These are phyloP conservation scores for Acanthochromis polyacanthus DNA, from an alignment of 2,113 vertebrate species.

Conservation along the genomic window DNA sequence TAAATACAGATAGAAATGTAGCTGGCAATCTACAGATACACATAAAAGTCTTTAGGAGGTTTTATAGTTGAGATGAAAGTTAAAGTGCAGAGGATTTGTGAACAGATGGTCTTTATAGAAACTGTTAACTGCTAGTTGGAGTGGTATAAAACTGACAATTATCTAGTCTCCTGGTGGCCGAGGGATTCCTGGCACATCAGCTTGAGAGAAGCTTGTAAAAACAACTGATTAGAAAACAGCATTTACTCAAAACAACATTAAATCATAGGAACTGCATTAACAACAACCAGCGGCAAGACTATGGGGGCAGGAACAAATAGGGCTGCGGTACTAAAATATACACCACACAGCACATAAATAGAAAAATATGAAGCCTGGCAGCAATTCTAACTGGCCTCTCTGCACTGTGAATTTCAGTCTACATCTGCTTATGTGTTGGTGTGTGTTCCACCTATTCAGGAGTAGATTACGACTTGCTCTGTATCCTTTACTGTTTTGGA, in stretches of 20 bases:
- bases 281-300: neutral
- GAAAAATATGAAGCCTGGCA: no score
- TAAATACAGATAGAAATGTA: neutral
- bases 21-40: neutral
- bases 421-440: no score
- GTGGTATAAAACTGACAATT: neutral
- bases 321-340: neutral
- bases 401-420: no score
- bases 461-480: neutral
- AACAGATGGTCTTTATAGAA: slow-evolving; percentile 11
- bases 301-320: neutral
- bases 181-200: neutral
- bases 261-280: neutral
- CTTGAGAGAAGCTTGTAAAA: neutral
- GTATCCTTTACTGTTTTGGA: neutral
- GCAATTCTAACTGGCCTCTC: no score
- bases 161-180: neutral
- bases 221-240: slow-evolving; percentile 1
- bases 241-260: neutral
- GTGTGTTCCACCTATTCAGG: no score
- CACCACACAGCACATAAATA: neutral
- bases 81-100: slow-evolving; percentile 15
- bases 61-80: slow-evolving; percentile 15
- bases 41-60: neutral
- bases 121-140: neutral